These are phyloP conservation scores for Zingel zingel DNA, from an alignment of 2,113 vertebrate genomes.

Conservation along the genomic window DNA sequence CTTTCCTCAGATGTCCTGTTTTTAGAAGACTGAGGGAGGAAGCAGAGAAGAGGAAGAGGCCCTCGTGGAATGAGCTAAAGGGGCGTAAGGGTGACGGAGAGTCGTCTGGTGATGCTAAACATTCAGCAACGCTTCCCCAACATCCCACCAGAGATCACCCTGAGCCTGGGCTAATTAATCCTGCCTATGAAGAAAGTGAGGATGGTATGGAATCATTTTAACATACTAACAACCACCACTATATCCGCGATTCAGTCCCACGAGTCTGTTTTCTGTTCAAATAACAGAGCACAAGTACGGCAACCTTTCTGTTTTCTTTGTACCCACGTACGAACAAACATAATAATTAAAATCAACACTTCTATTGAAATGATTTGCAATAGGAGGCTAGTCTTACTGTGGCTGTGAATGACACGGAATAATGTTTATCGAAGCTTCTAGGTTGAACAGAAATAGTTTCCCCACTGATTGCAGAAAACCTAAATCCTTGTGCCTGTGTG, in stretches of 20 bases:
- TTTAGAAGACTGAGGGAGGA: conserved; percentile 89
- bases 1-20: conserved; percentile 86
- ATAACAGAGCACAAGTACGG: neutral
- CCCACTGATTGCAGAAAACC: conserved; percentile 36
- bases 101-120: conserved; percentile 77
- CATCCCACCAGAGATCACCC: conserved; percentile 69
- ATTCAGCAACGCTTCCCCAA: conserved; percentile 60
- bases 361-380: neutral
- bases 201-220: conserved; percentile 84
- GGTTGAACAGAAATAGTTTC: conserved; percentile 47
- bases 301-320: neutral
- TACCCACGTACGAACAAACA: neutral
- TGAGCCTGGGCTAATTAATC: conserved; percentile 91
- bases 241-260: neutral
- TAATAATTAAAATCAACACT: neutral
- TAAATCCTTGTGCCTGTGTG: conserved; percentile 35
- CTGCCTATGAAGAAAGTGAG: conserved; percentile 92
- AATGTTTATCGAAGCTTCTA: conserved; percentile 36
- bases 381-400: neutral
- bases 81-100: conserved; percentile 82
- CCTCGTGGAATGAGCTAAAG: conserved; percentile 85
- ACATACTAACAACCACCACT: neutral
- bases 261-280: neutral
- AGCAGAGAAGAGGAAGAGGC: conserved; percentile 85
- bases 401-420: neutral